Evolutionary conservation across 23 tunicate species (phyloP).

Genomic region (Ascidia mentula): DNA sequence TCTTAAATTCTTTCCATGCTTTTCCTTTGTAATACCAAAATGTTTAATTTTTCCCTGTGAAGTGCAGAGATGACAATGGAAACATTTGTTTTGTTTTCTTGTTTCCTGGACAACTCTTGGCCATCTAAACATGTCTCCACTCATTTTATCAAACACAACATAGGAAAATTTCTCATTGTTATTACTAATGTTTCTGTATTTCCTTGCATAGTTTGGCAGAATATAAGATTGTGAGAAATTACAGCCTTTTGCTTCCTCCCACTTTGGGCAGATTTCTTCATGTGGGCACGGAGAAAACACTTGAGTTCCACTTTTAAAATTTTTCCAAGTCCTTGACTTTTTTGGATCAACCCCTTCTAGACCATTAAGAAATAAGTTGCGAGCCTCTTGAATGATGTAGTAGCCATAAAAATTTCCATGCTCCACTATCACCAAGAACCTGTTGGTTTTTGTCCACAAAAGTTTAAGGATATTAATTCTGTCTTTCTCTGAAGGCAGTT

Average conservation of each 20-base stretch:
- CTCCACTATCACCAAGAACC: slow-evolving; percentile 72
- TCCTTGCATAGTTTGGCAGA: slow-evolving; percentile 44
- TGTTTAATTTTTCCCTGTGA: slow-evolving; percentile 43
- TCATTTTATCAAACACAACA: neutral
- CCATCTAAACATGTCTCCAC: slow-evolving; percentile 4
- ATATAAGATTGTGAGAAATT: slow-evolving; percentile 57
- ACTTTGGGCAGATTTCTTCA: slow-evolving; percentile 50
- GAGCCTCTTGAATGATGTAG: slow-evolving; percentile 76
- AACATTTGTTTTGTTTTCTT: slow-evolving; percentile 2
- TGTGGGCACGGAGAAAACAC: slow-evolving; percentile 90
- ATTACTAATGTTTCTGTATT: neutral
- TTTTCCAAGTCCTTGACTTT: slow-evolving; percentile 29
- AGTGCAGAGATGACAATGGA: slow-evolving; percentile 39
- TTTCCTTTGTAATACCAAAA: slow-evolving; percentile 3
- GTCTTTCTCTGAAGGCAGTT: slow-evolving; percentile 64
- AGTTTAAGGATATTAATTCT: slow-evolving; percentile 61
- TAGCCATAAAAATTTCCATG: slow-evolving; percentile 74
- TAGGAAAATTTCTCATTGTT: neutral
- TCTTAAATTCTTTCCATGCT: slow-evolving; percentile 24
- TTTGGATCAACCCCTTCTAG: slow-evolving; percentile 40
- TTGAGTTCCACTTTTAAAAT: slow-evolving; percentile 10
- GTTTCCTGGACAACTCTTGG: slow-evolving; percentile 38
- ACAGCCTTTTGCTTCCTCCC: slow-evolving; percentile 36
- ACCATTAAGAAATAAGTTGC: slow-evolving; percentile 59
- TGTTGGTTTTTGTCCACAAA: slow-evolving; percentile 74